phyloP scores from a whole-genome alignment of 2,113 vertebrate species.

The Ancistrus triradiatus region DNA sequence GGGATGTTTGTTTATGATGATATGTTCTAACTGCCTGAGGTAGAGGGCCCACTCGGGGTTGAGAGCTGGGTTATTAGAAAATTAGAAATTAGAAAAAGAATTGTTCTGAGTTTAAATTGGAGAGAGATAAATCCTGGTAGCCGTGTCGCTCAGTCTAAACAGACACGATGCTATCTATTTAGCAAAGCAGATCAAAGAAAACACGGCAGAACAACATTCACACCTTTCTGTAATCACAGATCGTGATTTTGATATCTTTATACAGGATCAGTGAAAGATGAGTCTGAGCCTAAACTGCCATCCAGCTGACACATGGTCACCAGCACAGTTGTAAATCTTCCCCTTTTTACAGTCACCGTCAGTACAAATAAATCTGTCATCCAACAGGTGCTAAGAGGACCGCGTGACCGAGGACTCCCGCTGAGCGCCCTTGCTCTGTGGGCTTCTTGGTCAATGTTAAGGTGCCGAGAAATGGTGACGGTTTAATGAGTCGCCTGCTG shows the following conservation, averaged over 20 bases:
- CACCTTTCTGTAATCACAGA: background rate
- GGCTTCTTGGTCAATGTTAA: constrained; percentile 17
- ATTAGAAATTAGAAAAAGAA: no score
- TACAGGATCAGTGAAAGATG: background rate
- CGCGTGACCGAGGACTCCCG: constrained; percentile 36
- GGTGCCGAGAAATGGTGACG: constrained; percentile 44
- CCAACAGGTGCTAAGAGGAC: constrained; percentile 57
- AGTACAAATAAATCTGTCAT: constrained; percentile 63
- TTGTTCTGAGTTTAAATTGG: no score
- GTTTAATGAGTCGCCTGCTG: constrained; percentile 30
- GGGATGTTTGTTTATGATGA: no score
- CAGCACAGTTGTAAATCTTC: constrained; percentile 57
- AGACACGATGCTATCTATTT: no score
- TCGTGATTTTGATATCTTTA: background rate
- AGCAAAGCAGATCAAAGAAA: no score
- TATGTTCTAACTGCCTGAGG: no score
- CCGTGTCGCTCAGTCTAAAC: no score
- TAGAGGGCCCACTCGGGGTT: no score
- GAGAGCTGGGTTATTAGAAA: no score
- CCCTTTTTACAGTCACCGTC: constrained; percentile 43
- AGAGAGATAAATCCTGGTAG: no score
- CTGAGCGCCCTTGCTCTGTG: constrained; percentile 36
- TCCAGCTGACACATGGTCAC: background rate
- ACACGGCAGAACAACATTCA: no score
- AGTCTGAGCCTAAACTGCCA: background rate